Evolutionary conservation across 2,113 vertebrate genomes (phyloP), one percentile per base, ranked within the genome.

Genomic region (Pipra filicauda): DNA sequence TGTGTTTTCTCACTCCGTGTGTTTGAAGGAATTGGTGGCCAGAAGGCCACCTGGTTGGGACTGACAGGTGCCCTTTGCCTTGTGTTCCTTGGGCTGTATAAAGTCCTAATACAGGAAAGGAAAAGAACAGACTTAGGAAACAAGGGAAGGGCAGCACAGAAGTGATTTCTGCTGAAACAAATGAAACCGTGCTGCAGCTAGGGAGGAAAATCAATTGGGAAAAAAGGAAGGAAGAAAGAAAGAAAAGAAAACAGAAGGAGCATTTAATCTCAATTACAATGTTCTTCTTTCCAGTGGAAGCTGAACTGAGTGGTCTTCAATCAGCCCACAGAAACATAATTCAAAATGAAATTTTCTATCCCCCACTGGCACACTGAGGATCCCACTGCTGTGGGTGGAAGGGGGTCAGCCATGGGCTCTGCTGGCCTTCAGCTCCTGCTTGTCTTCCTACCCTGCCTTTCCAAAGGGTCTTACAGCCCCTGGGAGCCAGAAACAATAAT

Each of bases 361-460:
- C 23, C 37, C 23, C 0, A 2, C 69, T 58, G 1, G 2, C 84
- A 43, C 39, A 41, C 59, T 46, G 48, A 59, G 52, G 59, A 75
- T 65, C 62, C 15, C 62, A n/a, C 12, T 5, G 17, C 28, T 10
- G 74, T 0, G 4, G 9, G 17, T 35, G 58, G 46, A 65, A 54
- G 19, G 54, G n/a, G 76, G 72, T 67, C 58, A 88, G 64, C 48
- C 66, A 7, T 0, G 15, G 46, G 35, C 35, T 46, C 59, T 37
- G 58, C 43, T 15, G 3, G 9, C 12, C 33, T 0, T 46, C n/a
- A 6, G 21, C 24, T n/a, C 31, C 85, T 4, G 35, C 44, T 41
- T 22, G 22, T 3, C 41, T 59, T 80, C 51, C 22, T n/a, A 4
- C 11, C 1, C 1, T 0, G 5, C 16, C 15, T 0, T 12, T 16